These are phyloP conservation scores for Rhinichthys klamathensis DNA, from an alignment of 2,113 vertebrate genomes.

Conservation along the genomic window DNA sequence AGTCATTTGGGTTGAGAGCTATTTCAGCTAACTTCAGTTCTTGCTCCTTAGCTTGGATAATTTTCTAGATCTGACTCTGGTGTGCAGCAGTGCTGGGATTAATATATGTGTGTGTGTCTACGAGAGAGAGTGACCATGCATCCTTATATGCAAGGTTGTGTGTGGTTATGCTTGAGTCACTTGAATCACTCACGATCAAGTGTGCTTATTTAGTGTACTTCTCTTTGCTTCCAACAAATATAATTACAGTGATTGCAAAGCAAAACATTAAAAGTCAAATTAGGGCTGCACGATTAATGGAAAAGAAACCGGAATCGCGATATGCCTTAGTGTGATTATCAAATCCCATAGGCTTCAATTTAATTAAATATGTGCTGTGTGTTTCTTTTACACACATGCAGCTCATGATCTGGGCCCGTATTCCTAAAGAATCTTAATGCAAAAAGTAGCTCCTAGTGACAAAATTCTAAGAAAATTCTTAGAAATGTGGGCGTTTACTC, in stretches of 20 bases:
- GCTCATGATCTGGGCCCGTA: background rate
- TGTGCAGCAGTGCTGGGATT: slow-evolving; percentile 11
- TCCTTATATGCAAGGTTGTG: background rate
- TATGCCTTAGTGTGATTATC: background rate
- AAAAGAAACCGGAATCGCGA: background rate
- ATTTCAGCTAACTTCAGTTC: slow-evolving; percentile 50
- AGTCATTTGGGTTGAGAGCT: slow-evolving; percentile 55
- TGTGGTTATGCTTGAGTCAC: background rate
- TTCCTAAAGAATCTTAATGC: too few relatives aligned
- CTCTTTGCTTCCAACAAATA: background rate
- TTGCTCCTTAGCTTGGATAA: slow-evolving; percentile 40
- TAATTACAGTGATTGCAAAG: slow-evolving; percentile 8
- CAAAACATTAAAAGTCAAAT: background rate
- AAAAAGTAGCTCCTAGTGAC: too few relatives aligned
- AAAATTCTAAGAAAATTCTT: too few relatives aligned
- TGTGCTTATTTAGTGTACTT: background rate
- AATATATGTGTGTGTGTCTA: background rate
- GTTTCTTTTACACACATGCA: background rate
- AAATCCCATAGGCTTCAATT: background rate
- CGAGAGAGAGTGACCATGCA: background rate
- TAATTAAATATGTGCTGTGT: background rate
- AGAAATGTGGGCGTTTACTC: too few relatives aligned
- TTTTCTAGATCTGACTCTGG: slow-evolving; percentile 35
- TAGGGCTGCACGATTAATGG: background rate
- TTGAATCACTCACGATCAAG: background rate